Evolutionary conservation across 2,113 vertebrate genomes (phyloP).

Genomic region (Meleagris gallopavo): DNA sequence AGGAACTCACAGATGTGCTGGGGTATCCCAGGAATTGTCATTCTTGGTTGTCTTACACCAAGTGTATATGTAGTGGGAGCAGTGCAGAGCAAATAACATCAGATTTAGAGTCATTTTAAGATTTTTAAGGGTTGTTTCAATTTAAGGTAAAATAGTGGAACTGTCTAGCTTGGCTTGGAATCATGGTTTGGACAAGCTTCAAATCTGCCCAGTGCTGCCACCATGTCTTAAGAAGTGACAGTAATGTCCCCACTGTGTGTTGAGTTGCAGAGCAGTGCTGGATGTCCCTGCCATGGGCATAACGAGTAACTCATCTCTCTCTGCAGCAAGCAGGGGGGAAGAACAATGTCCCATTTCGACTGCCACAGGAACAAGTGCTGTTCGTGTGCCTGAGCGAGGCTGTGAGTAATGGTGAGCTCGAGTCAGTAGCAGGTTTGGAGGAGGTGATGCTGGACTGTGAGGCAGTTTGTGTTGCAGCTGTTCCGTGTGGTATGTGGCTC

Average conservation of each 20-base stretch:
- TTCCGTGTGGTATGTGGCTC: neutral
- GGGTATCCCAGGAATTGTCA: neutral
- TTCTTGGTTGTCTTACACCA: neutral
- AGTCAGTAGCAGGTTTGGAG: neutral
- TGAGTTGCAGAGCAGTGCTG: neutral
- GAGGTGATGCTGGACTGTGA: neutral
- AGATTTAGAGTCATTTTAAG: neutral
- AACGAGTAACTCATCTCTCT: neutral
- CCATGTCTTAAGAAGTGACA: neutral
- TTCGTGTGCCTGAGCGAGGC: constrained; percentile 84
- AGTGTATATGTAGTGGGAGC: neutral
- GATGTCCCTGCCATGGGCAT: neutral
- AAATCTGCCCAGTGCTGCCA: neutral
- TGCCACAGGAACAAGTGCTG: constrained; percentile 87
- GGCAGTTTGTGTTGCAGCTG: neutral
- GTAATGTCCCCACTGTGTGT: neutral
- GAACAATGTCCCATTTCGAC: constrained; percentile 81
- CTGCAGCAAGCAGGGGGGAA: constrained; percentile 77
- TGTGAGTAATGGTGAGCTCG: constrained; percentile 84
- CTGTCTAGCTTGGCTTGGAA: neutral
- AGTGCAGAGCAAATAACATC: neutral
- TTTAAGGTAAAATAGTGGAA: neutral
- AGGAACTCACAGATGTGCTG: neutral
- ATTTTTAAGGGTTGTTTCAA: neutral
- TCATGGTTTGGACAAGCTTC: neutral